A percentile compares a stretch with the other conserved stretches of the same genome.
These are phyloP conservation scores for Leucoraja erinaceus DNA, from an alignment of 2,113 vertebrate species.

Conservation along the genomic window DNA sequence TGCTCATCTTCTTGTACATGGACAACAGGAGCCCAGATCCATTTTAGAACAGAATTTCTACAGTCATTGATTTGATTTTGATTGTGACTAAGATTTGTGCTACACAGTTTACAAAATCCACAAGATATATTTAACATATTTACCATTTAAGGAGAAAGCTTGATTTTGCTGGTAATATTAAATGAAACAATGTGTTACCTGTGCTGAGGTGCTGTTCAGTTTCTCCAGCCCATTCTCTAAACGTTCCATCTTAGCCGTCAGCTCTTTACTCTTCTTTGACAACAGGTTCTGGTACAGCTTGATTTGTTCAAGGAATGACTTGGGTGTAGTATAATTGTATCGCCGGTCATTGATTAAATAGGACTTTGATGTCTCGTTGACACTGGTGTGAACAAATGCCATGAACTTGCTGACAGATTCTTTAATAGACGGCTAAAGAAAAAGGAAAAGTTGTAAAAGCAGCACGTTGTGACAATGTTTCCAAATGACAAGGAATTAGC, in stretches of 20 bases:
- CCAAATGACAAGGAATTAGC: background rate
- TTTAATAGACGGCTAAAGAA: constrained; percentile 64
- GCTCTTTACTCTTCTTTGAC: constrained; percentile 60
- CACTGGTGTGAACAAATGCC: constrained; percentile 83
- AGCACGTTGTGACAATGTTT: background rate
- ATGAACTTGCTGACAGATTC: constrained; percentile 84
- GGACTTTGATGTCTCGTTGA: constrained; percentile 70
- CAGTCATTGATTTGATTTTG: background rate
- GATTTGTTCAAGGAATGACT: constrained; percentile 94
- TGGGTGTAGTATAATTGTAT: constrained; percentile 91
- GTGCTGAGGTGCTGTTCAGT: constrained; percentile 78
- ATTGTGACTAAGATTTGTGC: background rate
- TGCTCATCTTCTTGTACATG: background rate
- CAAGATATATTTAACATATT: too few relatives aligned
- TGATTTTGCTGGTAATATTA: background rate
- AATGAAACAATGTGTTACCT: constrained; percentile 55
- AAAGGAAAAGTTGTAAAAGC: constrained; percentile 3
- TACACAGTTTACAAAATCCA: background rate
- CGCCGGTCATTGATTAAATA: constrained; percentile 78
- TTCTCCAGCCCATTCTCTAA: constrained; percentile 86
- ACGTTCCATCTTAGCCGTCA: constrained; percentile 72
- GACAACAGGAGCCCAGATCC: background rate
- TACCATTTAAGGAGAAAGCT: background rate
- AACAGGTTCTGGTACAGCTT: constrained; percentile 80
- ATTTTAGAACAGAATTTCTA: background rate